Percentiles rank a stretch among this genome's conserved stretches.
phyloP scores from a whole-genome alignment of 2,797 vertebrate species.

The Poecilia wingei region DNA sequence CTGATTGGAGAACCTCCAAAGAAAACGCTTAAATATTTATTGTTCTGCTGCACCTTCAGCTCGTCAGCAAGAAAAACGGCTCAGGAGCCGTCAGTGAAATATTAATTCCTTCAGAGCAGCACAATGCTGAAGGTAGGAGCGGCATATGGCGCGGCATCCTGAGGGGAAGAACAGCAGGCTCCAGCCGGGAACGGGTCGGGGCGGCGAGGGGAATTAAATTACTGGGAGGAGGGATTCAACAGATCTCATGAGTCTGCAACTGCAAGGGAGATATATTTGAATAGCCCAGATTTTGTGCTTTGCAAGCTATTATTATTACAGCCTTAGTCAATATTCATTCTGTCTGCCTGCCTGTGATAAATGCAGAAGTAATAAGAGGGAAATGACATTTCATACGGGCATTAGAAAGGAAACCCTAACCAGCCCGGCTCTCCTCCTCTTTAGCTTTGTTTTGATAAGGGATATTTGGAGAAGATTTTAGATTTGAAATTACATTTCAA shows the following conservation, averaged over 20 bases:
- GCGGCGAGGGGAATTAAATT: slow-evolving; percentile 60
- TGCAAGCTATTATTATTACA: slow-evolving; percentile 67
- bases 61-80: slow-evolving; percentile 66
- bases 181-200: slow-evolving; percentile 31
- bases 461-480: slow-evolving; percentile 18
- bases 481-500: slow-evolving; percentile 12
- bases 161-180: slow-evolving; percentile 36
- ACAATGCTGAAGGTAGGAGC: slow-evolving; percentile 34
- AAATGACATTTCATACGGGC: slow-evolving; percentile 46
- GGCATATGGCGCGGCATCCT: slow-evolving; percentile 58
- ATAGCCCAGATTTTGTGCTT: slow-evolving; percentile 63
- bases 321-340: slow-evolving; percentile 59
- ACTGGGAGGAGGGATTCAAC: slow-evolving; percentile 55
- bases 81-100: slow-evolving; percentile 62
- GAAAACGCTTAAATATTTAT: slow-evolving; percentile 73
- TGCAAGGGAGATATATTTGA: slow-evolving; percentile 58
- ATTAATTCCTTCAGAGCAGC: slow-evolving; percentile 61
- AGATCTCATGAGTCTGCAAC: slow-evolving; percentile 61
- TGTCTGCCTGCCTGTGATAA: slow-evolving; percentile 45
- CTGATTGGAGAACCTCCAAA: slow-evolving; percentile 57
- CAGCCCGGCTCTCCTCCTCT: slow-evolving; percentile 4
- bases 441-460: slow-evolving; percentile 10
- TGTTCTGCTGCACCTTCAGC: slow-evolving; percentile 54
- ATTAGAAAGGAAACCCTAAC: slow-evolving; percentile 12
- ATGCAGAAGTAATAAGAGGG: slow-evolving; percentile 49